Percentiles rank a stretch among this genome's conserved stretches.
phyloP scores from a whole-genome alignment of 2,797 vertebrate genomes.

The Malacoraja senta region DNA sequence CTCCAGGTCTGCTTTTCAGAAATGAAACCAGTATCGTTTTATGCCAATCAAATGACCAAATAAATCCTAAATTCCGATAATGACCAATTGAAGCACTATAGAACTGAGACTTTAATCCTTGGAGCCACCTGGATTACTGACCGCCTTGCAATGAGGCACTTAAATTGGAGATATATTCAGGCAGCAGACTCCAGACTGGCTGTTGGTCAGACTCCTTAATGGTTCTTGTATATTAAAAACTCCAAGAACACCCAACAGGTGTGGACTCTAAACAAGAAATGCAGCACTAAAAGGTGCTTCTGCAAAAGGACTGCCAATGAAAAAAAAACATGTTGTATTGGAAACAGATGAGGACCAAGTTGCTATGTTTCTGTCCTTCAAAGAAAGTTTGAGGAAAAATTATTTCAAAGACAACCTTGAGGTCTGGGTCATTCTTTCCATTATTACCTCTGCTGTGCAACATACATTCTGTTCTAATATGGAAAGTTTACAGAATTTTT shows the following conservation, averaged over 20 bases:
- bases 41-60: constrained; percentile 1
- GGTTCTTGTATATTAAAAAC: constrained; percentile 6
- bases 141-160: background rate
- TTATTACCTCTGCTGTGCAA: background rate
- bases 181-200: background rate
- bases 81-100: background rate
- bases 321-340: background rate
- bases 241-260: background rate
- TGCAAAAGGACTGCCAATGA: constrained; percentile 1
- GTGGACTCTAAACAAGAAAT: background rate
- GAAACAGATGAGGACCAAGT: constrained; percentile 6
- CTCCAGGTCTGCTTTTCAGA: background rate
- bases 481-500: background rate
- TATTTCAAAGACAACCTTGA: background rate
- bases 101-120: background rate
- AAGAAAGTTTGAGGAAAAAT: background rate
- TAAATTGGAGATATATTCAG: background rate
- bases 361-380: background rate
- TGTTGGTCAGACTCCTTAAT: background rate
- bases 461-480: too few relatives aligned
- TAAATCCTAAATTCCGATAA: background rate
- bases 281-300: background rate
- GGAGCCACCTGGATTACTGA: constrained; percentile 6
- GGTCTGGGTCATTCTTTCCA: background rate
- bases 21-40: background rate